Percentiles rank a stretch among this genome's conserved stretches.
phyloP scores from a whole-genome alignment of 1,140 invertebrate species.

The Trichogramma pretiosum region DNA sequence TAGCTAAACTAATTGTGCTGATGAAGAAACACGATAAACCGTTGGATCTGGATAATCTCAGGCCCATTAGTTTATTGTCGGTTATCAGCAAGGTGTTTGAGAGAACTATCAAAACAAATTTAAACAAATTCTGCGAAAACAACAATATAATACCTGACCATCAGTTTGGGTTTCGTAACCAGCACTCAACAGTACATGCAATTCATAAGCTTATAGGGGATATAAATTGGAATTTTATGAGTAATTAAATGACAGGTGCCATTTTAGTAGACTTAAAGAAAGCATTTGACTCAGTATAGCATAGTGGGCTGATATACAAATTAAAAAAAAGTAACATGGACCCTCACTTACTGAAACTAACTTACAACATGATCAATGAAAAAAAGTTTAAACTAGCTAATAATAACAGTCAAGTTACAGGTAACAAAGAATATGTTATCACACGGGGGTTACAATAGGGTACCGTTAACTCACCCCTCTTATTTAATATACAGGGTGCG shows the following conservation, averaged over 20 bases:
- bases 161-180: constrained; percentile 21
- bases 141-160: constrained; percentile 13
- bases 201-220: constrained; percentile 11
- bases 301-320: not conserved
- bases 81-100: not conserved
- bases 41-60: constrained; percentile 3
- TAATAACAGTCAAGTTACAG: too few relatives aligned
- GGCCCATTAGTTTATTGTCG: constrained; percentile 18
- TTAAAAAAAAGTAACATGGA: not conserved
- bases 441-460: constrained; percentile 14
- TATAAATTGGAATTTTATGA: not conserved
- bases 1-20: constrained; percentile 17
- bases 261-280: not conserved
- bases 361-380: not conserved
- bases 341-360: not conserved
- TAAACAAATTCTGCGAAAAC: not conserved
- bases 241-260: not conserved
- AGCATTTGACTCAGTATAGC: not conserved
- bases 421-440: too few relatives aligned
- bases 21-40: constrained; percentile 18
- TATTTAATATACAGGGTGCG: too few relatives aligned
- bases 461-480: constrained; percentile 8
- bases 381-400: not conserved
- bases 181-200: constrained; percentile 14
- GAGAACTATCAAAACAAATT: not conserved